phyloP scores from a whole-genome alignment of 2,797 vertebrate genomes.

The Cossypha caffra region DNA sequence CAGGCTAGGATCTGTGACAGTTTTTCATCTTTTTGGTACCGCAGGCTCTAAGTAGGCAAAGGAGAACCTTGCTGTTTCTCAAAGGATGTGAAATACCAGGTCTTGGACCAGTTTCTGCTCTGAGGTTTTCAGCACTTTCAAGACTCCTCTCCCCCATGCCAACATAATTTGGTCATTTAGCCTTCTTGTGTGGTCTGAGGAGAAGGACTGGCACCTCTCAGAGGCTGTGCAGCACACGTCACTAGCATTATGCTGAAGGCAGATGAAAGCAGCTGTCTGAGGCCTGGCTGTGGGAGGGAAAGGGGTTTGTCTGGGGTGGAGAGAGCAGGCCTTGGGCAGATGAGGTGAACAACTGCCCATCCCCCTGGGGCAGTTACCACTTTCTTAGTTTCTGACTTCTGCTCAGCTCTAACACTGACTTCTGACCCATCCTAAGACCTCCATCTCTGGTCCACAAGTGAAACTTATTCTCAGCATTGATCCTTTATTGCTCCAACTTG shows the following conservation, averaged over 20 bases:
- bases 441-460: neutral
- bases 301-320: neutral
- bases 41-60: neutral
- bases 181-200: neutral
- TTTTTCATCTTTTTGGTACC: neutral
- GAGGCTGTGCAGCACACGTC: neutral
- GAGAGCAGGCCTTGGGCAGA: neutral
- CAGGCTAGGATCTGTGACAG: neutral
- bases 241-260: neutral
- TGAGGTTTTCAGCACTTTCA: neutral
- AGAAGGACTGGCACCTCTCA: neutral
- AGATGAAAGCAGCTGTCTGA: neutral
- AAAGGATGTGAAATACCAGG: neutral
- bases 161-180: neutral
- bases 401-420: neutral
- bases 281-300: neutral
- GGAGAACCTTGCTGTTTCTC: neutral
- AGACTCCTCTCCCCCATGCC: fast-evolving
- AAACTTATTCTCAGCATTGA: neutral
- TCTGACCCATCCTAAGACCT: neutral
- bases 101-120: neutral
- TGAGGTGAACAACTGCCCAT: neutral
- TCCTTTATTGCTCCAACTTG: neutral
- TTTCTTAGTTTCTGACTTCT: neutral
- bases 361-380: fast-evolving